phyloP scores from a whole-genome alignment of 2,888 invertebrate genomes.

The Bhutanitis thaidina region DNA sequence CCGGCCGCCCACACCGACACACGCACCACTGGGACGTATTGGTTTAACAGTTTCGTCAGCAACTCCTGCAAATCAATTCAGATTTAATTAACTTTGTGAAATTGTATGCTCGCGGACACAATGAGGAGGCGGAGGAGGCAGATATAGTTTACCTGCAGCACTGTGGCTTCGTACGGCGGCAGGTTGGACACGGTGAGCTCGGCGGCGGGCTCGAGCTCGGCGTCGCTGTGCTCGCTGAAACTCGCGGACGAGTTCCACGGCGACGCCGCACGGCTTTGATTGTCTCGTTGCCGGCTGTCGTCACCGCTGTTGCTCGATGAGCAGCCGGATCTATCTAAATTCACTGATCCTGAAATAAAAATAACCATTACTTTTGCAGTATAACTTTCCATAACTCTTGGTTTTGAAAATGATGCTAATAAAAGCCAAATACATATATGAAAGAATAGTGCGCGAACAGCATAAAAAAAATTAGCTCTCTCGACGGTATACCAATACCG shows the following conservation, averaged over 20 bases:
- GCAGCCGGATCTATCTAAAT: slow-evolving; percentile 62
- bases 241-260: slow-evolving; percentile 71
- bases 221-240: slow-evolving; percentile 66
- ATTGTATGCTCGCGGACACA: no score
- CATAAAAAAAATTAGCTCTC: no score
- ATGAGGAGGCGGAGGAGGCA: no score
- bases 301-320: slow-evolving; percentile 68
- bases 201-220: slow-evolving; percentile 45
- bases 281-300: slow-evolving; percentile 45
- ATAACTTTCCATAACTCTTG: no score
- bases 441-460: no score
- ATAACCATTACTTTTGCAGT: no score
- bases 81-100: no score
- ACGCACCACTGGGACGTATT: slow-evolving; percentile 57
- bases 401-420: no score
- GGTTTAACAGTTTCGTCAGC: slow-evolving; percentile 61
- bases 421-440: no score
- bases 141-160: slow-evolving; percentile 43
- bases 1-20: slow-evolving; percentile 62
- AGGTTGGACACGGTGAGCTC: slow-evolving; percentile 68
- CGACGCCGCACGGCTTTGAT: slow-evolving; percentile 53
- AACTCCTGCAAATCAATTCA: slow-evolving; percentile 46
- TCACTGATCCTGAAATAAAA: slow-evolving; percentile 45
- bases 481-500: no score
- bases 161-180: slow-evolving; percentile 56